Conservation (phyloP, 2,113 vertebrate species). For the Limnothrissa miodon region DNA sequence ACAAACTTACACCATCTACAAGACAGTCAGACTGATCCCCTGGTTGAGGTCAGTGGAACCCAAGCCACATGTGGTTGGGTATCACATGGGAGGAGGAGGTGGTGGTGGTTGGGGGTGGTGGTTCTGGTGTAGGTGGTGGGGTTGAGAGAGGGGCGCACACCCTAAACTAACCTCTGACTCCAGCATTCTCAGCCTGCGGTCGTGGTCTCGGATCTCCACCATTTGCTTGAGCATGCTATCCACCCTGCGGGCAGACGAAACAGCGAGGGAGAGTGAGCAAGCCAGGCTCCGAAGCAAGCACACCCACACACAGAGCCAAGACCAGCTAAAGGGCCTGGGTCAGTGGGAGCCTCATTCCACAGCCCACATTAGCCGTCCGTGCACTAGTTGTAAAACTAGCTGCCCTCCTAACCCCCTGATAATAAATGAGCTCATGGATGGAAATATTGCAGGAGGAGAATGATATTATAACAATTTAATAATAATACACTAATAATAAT, state of each 20-base stretch:
- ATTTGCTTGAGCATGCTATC: constrained; percentile 75
- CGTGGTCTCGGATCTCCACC: constrained; percentile 54
- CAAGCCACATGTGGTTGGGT: constrained; percentile 12
- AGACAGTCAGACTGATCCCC: not conserved
- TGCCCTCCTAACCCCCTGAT: not conserved
- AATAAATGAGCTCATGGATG: not conserved
- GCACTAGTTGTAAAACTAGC: not conserved
- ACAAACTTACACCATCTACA: not conserved
- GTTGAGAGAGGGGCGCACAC: not conserved
- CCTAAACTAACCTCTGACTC: constrained; percentile 67
- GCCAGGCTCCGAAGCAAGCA: constrained; percentile 7
- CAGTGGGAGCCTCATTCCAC: not conserved
- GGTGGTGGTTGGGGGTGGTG: too few relatives aligned
- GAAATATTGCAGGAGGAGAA: not conserved
- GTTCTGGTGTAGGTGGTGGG: too few relatives aligned
- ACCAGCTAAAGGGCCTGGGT: not conserved
- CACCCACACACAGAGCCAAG: constrained; percentile 7
- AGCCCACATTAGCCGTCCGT: not conserved
- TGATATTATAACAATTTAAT: too few relatives aligned
- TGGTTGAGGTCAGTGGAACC: not conserved
- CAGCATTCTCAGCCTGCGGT: constrained; percentile 52
- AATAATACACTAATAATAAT: too few relatives aligned
- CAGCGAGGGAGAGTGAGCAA: constrained; percentile 31
- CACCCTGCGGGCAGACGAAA: constrained; percentile 67
- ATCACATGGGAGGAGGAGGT: not conserved